Evolutionary conservation across 37 sponge, comb jelly and placozoan genomes (phyloP).

Genomic region (Chondrosia reniformis): DNA sequence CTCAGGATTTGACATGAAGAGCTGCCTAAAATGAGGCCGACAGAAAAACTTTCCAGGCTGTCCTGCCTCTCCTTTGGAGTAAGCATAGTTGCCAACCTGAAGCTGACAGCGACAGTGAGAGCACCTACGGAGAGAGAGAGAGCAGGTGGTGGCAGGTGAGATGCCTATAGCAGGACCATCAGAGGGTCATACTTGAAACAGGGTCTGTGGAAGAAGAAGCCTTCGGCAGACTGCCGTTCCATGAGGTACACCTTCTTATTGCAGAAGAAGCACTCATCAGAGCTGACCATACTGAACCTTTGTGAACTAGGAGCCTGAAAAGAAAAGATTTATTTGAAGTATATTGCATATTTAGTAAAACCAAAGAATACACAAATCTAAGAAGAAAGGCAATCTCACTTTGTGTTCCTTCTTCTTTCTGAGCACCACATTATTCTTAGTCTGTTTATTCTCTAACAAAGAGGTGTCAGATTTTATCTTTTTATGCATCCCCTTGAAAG

Average conservation of each 20-base stretch:
- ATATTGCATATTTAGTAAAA: too few relatives aligned
- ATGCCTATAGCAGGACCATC: neutral
- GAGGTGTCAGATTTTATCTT: too few relatives aligned
- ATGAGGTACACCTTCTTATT: conserved; percentile 70
- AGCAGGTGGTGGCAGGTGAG: too few relatives aligned
- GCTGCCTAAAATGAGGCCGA: conserved; percentile 69
- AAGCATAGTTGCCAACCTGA: conserved; percentile 68
- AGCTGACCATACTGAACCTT: conserved; percentile 19
- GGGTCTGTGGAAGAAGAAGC: conserved; percentile 73
- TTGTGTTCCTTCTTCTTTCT: too few relatives aligned
- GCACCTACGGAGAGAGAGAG: conserved; percentile 21
- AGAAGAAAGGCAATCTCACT: too few relatives aligned
- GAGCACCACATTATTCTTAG: too few relatives aligned
- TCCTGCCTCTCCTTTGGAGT: conserved; percentile 49
- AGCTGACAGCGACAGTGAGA: conserved; percentile 71
- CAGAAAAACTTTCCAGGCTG: conserved; percentile 86
- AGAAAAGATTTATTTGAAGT: neutral
- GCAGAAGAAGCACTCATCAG: conserved; percentile 80
- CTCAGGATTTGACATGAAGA: conserved; percentile 82
- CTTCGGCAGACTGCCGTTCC: conserved; percentile 83
- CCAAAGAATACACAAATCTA: too few relatives aligned
- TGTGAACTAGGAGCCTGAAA: neutral
- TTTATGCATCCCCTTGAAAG: too few relatives aligned
- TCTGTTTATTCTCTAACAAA: too few relatives aligned
- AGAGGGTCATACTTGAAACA: conserved; percentile 49